Conservation (phyloP, 1,140 invertebrate species). For the Riptortus pedestris region DNA sequence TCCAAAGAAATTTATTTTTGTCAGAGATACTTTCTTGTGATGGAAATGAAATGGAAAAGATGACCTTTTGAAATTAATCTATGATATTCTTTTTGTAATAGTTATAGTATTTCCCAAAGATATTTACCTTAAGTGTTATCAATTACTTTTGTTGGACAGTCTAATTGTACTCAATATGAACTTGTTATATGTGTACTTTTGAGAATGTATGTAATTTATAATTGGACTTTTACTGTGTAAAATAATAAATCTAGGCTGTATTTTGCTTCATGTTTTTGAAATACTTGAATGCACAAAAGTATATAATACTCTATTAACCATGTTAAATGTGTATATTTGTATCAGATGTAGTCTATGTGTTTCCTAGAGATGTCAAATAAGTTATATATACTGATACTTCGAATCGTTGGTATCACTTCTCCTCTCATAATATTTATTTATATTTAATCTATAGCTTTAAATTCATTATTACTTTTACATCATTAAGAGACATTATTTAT, state of each 20-base stretch:
- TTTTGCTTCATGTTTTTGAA: constrained; percentile 11
- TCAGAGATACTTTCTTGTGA: not conserved
- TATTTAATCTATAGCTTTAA: constrained; percentile 3
- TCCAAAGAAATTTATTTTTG: not conserved
- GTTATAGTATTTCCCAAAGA: constrained; percentile 5
- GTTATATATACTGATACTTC: constrained; percentile 1
- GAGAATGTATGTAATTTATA: not conserved
- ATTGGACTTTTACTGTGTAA: not conserved
- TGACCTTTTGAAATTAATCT: not conserved
- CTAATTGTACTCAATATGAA: not conserved
- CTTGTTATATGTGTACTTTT: not conserved
- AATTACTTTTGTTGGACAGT: not conserved
- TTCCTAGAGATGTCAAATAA: constrained; percentile 11
- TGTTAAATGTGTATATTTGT: constrained; percentile 17
- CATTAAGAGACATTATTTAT: no score
- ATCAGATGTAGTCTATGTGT: constrained; percentile 4
- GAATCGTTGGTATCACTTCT: constrained; percentile 8
- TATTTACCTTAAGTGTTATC: not conserved
- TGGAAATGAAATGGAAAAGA: not conserved
- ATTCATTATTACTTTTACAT: no score
- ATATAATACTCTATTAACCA: constrained; percentile 15
- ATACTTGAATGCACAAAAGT: constrained; percentile 7
- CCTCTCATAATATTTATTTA: not conserved
- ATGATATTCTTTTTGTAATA: constrained; percentile 11
- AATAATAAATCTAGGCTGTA: constrained; percentile 3